phyloP scores from a whole-genome alignment of 92 coral and sea anemone species.

The Scolanthus callimorphus region DNA sequence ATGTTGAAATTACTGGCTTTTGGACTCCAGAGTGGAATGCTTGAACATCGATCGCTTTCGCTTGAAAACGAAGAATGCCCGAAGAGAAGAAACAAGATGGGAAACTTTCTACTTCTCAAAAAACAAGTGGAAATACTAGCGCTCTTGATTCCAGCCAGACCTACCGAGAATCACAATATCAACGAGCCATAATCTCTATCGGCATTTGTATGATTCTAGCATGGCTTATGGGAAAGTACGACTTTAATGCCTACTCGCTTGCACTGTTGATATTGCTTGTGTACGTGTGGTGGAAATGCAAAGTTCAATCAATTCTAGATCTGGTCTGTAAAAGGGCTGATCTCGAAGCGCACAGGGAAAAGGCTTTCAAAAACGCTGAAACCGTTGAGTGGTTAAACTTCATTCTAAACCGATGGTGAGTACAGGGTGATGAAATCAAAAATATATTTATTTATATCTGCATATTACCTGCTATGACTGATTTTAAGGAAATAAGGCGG shows the following conservation, averaged over 20 bases:
- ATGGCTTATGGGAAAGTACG: conserved; percentile 64
- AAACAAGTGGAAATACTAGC: no score
- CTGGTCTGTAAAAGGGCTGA: conserved; percentile 67
- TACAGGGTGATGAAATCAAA: no score
- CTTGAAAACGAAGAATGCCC: no score
- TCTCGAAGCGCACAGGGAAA: conserved; percentile 44
- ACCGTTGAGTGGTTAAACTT: conserved; percentile 88
- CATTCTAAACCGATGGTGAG: conserved; percentile 80
- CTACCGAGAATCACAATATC: conserved; percentile 31
- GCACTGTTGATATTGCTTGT: conserved; percentile 34
- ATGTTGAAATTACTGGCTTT: neutral
- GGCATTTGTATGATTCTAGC: conserved; percentile 43
- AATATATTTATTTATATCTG: no score
- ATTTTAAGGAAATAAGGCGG: no score
- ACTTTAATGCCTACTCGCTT: conserved; percentile 47
- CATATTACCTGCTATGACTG: no score
- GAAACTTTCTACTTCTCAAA: no score
- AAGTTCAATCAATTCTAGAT: conserved; percentile 44
- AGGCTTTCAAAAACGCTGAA: conserved; percentile 63
- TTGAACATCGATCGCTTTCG: no score
- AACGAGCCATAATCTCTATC: conserved; percentile 31
- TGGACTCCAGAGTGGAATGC: no score
- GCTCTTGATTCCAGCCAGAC: conserved; percentile 13
- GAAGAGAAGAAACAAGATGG: conserved; percentile 1
- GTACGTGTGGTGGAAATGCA: conserved; percentile 73